A percentile compares a stretch with the other conserved stretches of the same genome.
Conservation (phyloP, 2,113 vertebrate species). For the Narcine bancroftii region DNA sequence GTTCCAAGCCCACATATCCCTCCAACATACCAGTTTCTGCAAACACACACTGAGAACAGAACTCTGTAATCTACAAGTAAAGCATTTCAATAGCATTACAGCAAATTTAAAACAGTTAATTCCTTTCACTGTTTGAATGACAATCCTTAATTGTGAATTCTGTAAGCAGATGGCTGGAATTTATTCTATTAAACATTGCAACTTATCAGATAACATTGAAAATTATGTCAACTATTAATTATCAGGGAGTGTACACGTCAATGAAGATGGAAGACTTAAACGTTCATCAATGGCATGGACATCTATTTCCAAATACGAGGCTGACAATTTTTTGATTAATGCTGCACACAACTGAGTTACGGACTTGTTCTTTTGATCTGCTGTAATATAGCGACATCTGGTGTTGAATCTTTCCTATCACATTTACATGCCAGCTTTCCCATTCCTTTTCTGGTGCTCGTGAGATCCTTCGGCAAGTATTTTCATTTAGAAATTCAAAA, state of each 20-base stretch:
- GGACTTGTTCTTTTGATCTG: neutral
- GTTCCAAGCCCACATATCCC: neutral
- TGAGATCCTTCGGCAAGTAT: too few species aligned
- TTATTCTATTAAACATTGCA: slow-evolving; percentile 29
- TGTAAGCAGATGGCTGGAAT: neutral
- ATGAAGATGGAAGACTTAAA: slow-evolving; percentile 21
- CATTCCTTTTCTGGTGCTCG: too few species aligned
- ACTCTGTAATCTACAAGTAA: neutral
- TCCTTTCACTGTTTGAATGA: slow-evolving; percentile 21
- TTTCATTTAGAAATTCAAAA: too few species aligned
- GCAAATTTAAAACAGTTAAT: slow-evolving; percentile 36
- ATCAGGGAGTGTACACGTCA: neutral
- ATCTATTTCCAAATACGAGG: neutral
- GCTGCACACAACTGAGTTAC: neutral
- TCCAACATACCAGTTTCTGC: neutral
- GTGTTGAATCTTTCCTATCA: neutral
- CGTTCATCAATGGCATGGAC: neutral
- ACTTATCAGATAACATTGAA: neutral
- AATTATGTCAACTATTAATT: slow-evolving; percentile 30
- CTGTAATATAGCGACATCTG: neutral
- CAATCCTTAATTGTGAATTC: slow-evolving; percentile 4
- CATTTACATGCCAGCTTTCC: too few species aligned
- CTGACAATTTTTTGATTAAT: slow-evolving; percentile 10
- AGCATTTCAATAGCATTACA: neutral
- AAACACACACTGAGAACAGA: neutral